Base-by-base conservation (phyloP, 1,140 invertebrate genomes). In the Antheraea pernyi region DNA sequence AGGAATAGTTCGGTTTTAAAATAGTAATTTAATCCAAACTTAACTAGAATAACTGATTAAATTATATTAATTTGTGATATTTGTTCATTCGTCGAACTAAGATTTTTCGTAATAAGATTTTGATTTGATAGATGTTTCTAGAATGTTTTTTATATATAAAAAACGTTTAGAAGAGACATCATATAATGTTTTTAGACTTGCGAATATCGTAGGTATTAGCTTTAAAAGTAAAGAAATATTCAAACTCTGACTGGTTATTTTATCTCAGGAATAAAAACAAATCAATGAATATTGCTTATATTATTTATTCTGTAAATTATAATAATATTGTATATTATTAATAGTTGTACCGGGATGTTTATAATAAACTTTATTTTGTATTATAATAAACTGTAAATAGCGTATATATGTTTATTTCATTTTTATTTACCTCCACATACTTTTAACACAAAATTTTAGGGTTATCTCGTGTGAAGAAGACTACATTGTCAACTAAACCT, bases 21-120 rank as follows among this genome's bases (percentile, higher is more conserved):
- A 53, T 53, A 53, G 9, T 53, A 10, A 16, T 53, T 16, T 53
- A 53, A 53, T n/a, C 16, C 16, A 13, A 11, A 53, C 10, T 16
- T 53, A 53, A 16, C 13, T 53, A 53, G 46, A 53, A 6, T 6
- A n/a, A 16, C 13, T 16, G 46, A 16, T 6, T 53, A 53, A 53
- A 53, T 53, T 13, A 16, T 53, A 53, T 53, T 53, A 53, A 53
- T 53, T 53, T 61, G 59, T 61, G 59, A 16, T 61, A 60, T 13
- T 19, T 19, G 9, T 60, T 60, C 59, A 36, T 30, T 36, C 1
- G 19, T 19, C 19, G 19, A 0, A 19, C 22, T 36, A 22, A 0
- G 19, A 9, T 22, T 22, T 61, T 36, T 6, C 16, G 5, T 16
- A 16, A n/a, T 53, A 53, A 53, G 46, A 53, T 53, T 42, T 30